Evolutionary conservation across 2,888 invertebrate species (phyloP), one percentile per base, ranked within the genome.

Genomic region (Parelbella ahira): DNA sequence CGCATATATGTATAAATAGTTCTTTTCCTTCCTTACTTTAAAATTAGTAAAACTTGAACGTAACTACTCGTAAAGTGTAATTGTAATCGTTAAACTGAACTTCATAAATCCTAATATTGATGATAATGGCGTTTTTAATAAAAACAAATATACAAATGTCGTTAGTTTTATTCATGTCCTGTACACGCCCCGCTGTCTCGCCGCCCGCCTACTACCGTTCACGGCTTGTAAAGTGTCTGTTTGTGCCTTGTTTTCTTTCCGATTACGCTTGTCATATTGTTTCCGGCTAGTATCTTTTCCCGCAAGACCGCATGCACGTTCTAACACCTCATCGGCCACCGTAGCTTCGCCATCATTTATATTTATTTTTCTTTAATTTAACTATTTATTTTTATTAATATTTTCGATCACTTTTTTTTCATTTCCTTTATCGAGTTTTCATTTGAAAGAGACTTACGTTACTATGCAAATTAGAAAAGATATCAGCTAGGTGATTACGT

Each of bases 21-120:
- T 76, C 62, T 77, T 77, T 78, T 79, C 56, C 74, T 75, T 76
- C 66, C 68, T 79, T 81, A 78, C 63, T 79, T 83, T 80, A 72
- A 69, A 70, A 70, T 64, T 60, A 64, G 58, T 68, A 74, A 72
- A 78, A 77, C 75, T 81, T 82, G 78, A n/a, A 78, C 77, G 60
- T 84, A 83, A 82, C 74, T 84, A 86, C 83, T 83, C 86, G 78
- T 87, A 81, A 83, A 79, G 68, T 70, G 68, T 73, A 79, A 76
- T 71, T 86, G 86, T 87, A 86, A 84, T 82, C 82, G 84, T 84
- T 86, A 84, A 82, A 86, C 84, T 70, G 83, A 83, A 83, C 83
- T 86, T 86, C 87, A 82, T 86, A 84, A 86, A 83, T 87, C 87
- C 84, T 87, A 86, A 87, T 86, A 87, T 80, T 84, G 84, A 87